Conservation (phyloP, 2,113 vertebrate genomes). For the Dicentrarchus labrax region DNA sequence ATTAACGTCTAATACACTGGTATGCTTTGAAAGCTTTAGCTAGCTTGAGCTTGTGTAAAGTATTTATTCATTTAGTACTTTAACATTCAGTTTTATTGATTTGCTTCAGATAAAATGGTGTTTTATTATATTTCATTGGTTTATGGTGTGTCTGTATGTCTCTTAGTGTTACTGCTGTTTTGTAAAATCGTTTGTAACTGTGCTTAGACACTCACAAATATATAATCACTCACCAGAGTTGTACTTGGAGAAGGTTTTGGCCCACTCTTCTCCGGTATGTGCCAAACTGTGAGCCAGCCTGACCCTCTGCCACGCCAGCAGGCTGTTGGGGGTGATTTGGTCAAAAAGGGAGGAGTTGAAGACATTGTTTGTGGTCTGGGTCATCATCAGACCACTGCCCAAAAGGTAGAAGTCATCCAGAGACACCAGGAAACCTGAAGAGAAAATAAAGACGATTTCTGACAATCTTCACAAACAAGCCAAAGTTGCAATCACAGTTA, state of each 20-base stretch:
- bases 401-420: constrained; percentile 95
- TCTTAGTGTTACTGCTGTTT: not conserved
- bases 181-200: not conserved
- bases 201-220: not conserved
- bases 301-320: constrained; percentile 94
- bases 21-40: too few relatives aligned
- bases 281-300: constrained; percentile 92
- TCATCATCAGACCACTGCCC: constrained; percentile 90
- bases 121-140: not conserved
- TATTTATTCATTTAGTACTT: not conserved
- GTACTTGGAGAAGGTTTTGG: constrained; percentile 86
- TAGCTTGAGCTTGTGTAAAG: not conserved
- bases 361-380: constrained; percentile 93
- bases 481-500: too few relatives aligned
- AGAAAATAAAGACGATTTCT: not conserved
- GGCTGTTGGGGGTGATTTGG: constrained; percentile 84
- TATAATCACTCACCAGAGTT: constrained; percentile 89
- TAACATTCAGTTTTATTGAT: not conserved
- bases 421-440: constrained; percentile 90
- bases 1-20: not conserved
- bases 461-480: not conserved
- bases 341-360: constrained; percentile 87
- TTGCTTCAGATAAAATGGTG: not conserved
- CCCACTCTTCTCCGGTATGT: constrained; percentile 87
- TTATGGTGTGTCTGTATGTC: not conserved